These are phyloP conservation scores for Echinometra lucunter DNA, from an alignment of 53 echinoderm and acorn worm species.

Conservation along the genomic window DNA sequence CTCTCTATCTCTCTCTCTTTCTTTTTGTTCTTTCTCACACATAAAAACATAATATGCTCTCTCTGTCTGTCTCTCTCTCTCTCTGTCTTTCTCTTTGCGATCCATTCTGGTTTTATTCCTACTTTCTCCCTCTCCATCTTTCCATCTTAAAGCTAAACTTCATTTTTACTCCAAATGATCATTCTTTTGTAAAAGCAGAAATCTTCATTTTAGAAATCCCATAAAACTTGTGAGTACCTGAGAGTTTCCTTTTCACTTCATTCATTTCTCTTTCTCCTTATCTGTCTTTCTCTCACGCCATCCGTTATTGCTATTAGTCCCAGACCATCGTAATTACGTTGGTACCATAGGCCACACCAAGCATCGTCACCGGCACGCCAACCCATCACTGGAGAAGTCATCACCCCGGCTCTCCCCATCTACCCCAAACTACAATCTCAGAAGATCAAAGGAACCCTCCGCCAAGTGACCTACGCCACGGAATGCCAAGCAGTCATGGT, in stretches of 20 bases:
- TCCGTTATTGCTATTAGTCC: neutral
- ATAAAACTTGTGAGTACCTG: neutral
- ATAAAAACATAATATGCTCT: too few relatives aligned
- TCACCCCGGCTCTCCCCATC: neutral
- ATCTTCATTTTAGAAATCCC: too few relatives aligned
- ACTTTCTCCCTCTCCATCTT: neutral
- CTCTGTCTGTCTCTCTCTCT: too few relatives aligned
- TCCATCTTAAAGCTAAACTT: neutral
- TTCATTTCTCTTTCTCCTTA: neutral
- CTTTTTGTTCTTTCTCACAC: too few relatives aligned
- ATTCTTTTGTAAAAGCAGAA: neutral
- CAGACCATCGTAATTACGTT: neutral
- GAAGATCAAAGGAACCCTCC: slow-evolving; percentile 48
- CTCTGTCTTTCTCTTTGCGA: too few relatives aligned
- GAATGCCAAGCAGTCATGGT: neutral
- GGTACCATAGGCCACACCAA: neutral
- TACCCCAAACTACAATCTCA: neutral
- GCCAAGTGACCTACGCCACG: slow-evolving; percentile 54
- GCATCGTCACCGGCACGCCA: neutral
- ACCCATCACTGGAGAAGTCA: neutral
- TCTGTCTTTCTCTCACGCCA: neutral
- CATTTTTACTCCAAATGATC: neutral
- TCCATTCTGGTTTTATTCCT: too few relatives aligned
- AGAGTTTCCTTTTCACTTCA: neutral
- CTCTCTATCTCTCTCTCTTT: too few relatives aligned